A percentile compares a stretch with the other conserved stretches of the same genome.
Evolutionary conservation across 2,888 invertebrate species (phyloP).

Genomic region (Crossocerus cetratus): DNA sequence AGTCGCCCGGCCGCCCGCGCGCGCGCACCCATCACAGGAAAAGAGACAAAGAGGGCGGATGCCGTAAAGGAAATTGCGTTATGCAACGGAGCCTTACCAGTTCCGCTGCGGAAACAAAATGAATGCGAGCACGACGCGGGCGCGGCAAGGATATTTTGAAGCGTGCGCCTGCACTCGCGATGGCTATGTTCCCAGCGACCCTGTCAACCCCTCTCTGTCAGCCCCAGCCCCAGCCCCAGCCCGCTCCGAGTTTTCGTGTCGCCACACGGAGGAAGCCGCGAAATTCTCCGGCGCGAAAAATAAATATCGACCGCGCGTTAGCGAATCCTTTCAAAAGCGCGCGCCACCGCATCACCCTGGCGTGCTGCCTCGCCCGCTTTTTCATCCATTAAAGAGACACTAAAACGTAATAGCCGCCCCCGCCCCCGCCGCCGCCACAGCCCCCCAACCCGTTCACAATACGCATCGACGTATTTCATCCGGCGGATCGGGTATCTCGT

Average conservation of each 20-base stretch:
- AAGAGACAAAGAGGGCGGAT: not conserved
- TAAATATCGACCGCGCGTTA: not conserved
- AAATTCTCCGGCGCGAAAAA: constrained; percentile 1
- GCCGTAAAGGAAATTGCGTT: constrained; percentile 24
- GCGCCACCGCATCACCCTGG: not conserved
- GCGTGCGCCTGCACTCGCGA: not conserved
- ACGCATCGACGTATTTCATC: not conserved
- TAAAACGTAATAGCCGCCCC: not conserved
- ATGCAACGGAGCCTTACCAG: constrained; percentile 24
- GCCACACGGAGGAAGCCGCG: not conserved
- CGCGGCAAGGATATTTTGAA: constrained; percentile 2
- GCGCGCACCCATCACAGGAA: not conserved
- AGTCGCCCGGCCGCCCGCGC: not conserved
- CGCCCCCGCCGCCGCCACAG: no score
- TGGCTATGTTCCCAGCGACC: no score
- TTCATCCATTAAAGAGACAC: constrained; percentile 3
- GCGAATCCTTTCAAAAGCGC: not conserved
- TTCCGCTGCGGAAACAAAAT: not conserved
- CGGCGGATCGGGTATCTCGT: not conserved
- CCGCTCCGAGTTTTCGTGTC: no score
- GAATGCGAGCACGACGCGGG: not conserved
- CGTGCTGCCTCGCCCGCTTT: not conserved
- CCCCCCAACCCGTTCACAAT: not conserved
- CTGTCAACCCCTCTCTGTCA: no score
- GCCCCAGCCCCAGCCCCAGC: no score